These are phyloP conservation scores for Acanthopagrus latus DNA, from an alignment of 2,797 vertebrate species.

Conservation along the genomic window DNA sequence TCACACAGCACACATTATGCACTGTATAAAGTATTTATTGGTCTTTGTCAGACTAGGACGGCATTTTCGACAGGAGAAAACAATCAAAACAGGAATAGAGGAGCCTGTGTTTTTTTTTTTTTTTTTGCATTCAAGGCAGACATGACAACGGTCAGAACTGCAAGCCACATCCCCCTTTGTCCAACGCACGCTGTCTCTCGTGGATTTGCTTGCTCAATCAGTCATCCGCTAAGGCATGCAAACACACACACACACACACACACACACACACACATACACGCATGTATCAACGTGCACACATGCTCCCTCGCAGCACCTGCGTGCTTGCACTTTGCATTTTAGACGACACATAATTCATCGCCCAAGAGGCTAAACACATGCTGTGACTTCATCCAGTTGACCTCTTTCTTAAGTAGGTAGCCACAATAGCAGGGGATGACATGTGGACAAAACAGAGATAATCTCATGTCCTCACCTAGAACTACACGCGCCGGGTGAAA, in stretches of 20 bases:
- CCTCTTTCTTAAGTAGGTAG: conserved; percentile 79
- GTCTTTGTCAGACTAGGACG: conserved; percentile 84
- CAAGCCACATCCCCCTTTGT: conserved; percentile 49
- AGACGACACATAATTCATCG: conserved; percentile 77
- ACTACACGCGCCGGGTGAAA: conserved; percentile 47
- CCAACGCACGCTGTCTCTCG: conserved; percentile 50
- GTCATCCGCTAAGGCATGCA: conserved; percentile 69
- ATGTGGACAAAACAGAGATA: conserved; percentile 67
- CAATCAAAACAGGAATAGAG: conserved; percentile 76
- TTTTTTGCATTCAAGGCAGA: conserved; percentile 57
- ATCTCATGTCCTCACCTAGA: conserved; percentile 59
- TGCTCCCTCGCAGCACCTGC: conserved; percentile 72
- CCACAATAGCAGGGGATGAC: conserved; percentile 54
- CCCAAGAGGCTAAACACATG: conserved; percentile 69
- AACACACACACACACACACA: conserved; percentile 44
- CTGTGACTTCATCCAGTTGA: conserved; percentile 78
- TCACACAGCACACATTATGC: conserved; percentile 87
- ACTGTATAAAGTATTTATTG: conserved; percentile 91
- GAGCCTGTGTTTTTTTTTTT: conserved; percentile 51
- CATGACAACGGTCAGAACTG: conserved; percentile 46
- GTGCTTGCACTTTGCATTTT: conserved; percentile 72
- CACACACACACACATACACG: conserved; percentile 21
- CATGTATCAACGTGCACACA: conserved; percentile 49
- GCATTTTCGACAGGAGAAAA: conserved; percentile 77
- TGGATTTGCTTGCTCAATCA: conserved; percentile 70